Percentiles rank a stretch among this genome's conserved stretches.
Conservation (phyloP, 2,888 invertebrate genomes). For the Sarcophaga rosellei region DNA sequence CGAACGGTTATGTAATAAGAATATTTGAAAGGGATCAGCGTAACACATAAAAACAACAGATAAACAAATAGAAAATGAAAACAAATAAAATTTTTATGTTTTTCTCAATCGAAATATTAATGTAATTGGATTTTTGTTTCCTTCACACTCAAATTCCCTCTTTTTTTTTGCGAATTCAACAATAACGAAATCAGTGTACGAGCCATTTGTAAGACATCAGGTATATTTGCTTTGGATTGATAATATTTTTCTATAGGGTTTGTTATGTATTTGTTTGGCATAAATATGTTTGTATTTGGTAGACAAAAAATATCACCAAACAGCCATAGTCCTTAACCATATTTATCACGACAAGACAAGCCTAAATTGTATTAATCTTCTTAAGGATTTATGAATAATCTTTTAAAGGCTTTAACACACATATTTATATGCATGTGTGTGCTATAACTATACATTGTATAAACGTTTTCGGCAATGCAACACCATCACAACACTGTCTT, state of each 20-base stretch:
- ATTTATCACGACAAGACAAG: no score
- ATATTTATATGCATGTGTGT: neutral
- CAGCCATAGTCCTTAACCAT: no score
- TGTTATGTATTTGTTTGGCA: no score
- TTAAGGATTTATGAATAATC: constrained; percentile 37
- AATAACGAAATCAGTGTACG: no score
- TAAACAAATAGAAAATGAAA: neutral
- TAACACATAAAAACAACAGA: no score
- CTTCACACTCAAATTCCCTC: no score
- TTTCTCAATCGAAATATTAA: constrained; percentile 4
- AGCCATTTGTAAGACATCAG: no score
- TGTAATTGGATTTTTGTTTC: constrained; percentile 40
- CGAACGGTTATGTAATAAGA: neutral
- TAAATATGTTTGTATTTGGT: constrained; percentile 10
- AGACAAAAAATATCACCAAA: neutral
- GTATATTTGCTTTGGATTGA: no score
- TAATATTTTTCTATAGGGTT: no score
- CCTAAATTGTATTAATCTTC: constrained; percentile 53
- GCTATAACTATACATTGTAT: neutral
- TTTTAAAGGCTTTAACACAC: constrained; percentile 23
- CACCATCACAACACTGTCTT: neutral
- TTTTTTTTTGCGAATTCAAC: no score
- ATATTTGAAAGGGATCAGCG: neutral
- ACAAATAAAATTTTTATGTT: neutral
- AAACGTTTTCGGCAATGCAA: neutral